A percentile compares a stretch with the other conserved stretches of the same genome.
Evolutionary conservation across 2,113 vertebrate species (phyloP).

Genomic region (Cololabis saira): DNA sequence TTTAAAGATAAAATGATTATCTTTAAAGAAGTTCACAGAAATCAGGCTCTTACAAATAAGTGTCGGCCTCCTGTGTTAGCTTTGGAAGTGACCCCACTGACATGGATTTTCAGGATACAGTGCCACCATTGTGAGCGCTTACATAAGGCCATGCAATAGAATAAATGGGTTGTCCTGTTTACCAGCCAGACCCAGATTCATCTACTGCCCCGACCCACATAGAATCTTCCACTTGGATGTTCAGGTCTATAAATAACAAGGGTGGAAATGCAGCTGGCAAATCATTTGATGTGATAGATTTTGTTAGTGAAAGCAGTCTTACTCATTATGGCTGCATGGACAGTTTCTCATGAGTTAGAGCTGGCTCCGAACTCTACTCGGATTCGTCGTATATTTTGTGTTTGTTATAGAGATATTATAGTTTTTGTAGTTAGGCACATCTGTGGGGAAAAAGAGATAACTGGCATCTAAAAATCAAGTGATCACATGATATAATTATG

Average conservation of each 20-base stretch:
- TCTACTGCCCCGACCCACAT: constrained; percentile 48
- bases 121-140: constrained; percentile 13
- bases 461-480: too few relatives aligned
- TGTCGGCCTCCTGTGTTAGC: constrained; percentile 1
- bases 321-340: neutral
- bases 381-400: too few relatives aligned
- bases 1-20: too few relatives aligned
- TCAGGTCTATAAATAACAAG: constrained; percentile 47
- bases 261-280: constrained; percentile 5
- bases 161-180: constrained; percentile 44
- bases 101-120: constrained; percentile 14
- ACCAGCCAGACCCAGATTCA: constrained; percentile 36
- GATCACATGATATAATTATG: too few relatives aligned
- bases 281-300: constrained; percentile 17
- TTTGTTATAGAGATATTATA: too few relatives aligned
- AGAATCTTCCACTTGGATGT: constrained; percentile 23
- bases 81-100: neutral
- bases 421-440: too few relatives aligned
- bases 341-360: neutral
- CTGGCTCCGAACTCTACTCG: neutral
- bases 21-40: neutral
- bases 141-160: constrained; percentile 24
- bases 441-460: too few relatives aligned
- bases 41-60: neutral
- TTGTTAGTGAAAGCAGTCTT: neutral